A percentile compares a stretch with the other conserved stretches of the same genome.
These are phyloP conservation scores for Junonia oenone DNA, from an alignment of 2,888 invertebrate species.

Conservation along the genomic window DNA sequence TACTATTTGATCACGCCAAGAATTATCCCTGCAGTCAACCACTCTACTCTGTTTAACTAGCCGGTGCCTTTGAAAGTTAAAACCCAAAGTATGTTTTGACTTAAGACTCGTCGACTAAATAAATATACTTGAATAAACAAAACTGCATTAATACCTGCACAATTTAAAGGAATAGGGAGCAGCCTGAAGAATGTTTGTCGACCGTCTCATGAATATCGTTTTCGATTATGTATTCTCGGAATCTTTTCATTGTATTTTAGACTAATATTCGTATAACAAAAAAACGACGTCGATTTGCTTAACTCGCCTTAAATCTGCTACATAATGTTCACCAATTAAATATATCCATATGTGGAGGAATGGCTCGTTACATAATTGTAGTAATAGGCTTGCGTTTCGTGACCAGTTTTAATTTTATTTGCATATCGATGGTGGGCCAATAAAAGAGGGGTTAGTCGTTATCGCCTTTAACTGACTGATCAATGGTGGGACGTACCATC, in stretches of 20 bases:
- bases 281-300: background rate
- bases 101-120: slow-evolving; percentile 68
- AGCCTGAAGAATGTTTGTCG: slow-evolving; percentile 54
- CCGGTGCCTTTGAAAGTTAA: slow-evolving; percentile 77
- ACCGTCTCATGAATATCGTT: slow-evolving; percentile 52
- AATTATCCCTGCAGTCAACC: slow-evolving; percentile 61
- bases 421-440: slow-evolving; percentile 49
- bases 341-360: slow-evolving; percentile 6
- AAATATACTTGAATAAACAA: slow-evolving; percentile 65
- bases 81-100: slow-evolving; percentile 76
- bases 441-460: slow-evolving; percentile 45
- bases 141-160: slow-evolving; percentile 66
- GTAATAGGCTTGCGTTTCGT: slow-evolving; percentile 7
- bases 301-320: background rate
- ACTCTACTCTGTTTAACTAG: slow-evolving; percentile 65
- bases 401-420: slow-evolving; percentile 19
- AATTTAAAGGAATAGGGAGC: slow-evolving; percentile 74
- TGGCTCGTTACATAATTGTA: slow-evolving; percentile 3
- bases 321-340: slow-evolving; percentile 13
- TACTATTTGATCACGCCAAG: slow-evolving; percentile 63
- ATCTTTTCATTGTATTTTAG: background rate
- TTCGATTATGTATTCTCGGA: slow-evolving; percentile 19
- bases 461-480: slow-evolving; percentile 73
- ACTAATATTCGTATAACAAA: slow-evolving; percentile 2
- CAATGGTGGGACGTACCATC: slow-evolving; percentile 69